Evolutionary conservation across 2,888 invertebrate genomes (phyloP).

Genomic region (Malthinus seriepunctatus): DNA sequence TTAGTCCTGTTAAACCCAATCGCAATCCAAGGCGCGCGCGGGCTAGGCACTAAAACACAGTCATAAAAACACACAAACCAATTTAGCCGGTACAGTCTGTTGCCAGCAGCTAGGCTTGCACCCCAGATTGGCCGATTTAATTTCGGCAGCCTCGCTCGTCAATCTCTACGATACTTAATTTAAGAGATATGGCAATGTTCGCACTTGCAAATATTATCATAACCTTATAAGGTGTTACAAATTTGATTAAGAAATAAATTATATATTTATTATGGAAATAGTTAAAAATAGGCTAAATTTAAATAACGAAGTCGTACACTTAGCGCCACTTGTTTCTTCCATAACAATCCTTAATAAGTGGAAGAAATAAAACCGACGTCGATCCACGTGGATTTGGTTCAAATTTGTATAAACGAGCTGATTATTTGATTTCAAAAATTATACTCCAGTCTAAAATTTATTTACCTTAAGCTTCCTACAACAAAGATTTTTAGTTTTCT

Average conservation of each 20-base stretch:
- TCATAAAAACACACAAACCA: conserved; percentile 59
- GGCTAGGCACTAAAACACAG: conserved; percentile 56
- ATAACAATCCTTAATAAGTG: too few species aligned
- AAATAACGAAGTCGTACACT: too few species aligned
- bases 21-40: conserved; percentile 55
- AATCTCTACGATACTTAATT: conserved; percentile 51
- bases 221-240: conserved; percentile 22
- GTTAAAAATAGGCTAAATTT: too few species aligned
- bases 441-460: too few species aligned
- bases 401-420: too few species aligned
- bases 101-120: conserved; percentile 43
- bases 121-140: conserved; percentile 51
- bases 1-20: conserved; percentile 54
- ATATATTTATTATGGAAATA: too few species aligned
- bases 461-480: too few species aligned
- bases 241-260: conserved; percentile 24
- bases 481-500: too few species aligned
- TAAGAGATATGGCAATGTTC: conserved; percentile 47
- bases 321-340: too few species aligned
- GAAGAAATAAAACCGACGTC: too few species aligned
- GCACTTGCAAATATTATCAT: conserved; percentile 42
- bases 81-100: conserved; percentile 56
- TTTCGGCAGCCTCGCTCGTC: conserved; percentile 50
- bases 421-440: too few species aligned
- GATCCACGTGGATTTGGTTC: too few species aligned